Conservation (phyloP, 1,140 invertebrate genomes). For the Dendroctonus valens region DNA sequence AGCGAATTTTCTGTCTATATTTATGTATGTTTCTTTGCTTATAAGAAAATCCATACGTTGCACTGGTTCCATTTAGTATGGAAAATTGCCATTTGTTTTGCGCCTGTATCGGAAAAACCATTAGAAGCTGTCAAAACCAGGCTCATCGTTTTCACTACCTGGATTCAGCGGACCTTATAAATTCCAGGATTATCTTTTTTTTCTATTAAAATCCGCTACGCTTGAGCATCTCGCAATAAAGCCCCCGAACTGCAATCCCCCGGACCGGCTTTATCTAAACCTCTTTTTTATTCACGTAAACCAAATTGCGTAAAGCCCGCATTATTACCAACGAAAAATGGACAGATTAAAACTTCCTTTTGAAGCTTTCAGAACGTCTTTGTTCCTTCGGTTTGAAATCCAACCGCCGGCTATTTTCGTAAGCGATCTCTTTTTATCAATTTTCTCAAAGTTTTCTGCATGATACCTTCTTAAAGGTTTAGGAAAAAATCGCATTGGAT, state of each 20-base stretch:
- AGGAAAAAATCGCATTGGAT: slow-evolving; percentile 28
- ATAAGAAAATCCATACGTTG: too few species aligned
- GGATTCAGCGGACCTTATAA: slow-evolving; percentile 16
- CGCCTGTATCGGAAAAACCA: slow-evolving; percentile 5
- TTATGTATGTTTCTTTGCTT: too few species aligned
- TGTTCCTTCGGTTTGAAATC: slow-evolving; percentile 20
- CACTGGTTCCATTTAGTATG: too few species aligned
- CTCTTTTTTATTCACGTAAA: slow-evolving; percentile 27
- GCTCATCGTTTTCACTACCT: slow-evolving; percentile 10
- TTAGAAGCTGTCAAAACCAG: slow-evolving; percentile 11
- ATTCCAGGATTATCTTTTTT: slow-evolving; percentile 31
- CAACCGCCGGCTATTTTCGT: slow-evolving; percentile 21
- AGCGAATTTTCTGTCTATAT: too few species aligned
- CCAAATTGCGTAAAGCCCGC: slow-evolving; percentile 29
- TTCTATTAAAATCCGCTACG: slow-evolving; percentile 29
- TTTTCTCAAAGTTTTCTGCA: slow-evolving; percentile 28
- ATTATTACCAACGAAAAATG: slow-evolving; percentile 28
- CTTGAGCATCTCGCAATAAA: slow-evolving; percentile 32
- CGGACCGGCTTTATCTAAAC: slow-evolving; percentile 22
- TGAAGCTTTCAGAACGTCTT: slow-evolving; percentile 23
- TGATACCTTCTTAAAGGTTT: slow-evolving; percentile 25
- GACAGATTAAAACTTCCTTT: slow-evolving; percentile 27
- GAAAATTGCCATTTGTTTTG: neutral
- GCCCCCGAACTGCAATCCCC: slow-evolving; percentile 21
- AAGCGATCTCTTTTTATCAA: slow-evolving; percentile 20